phyloP scores from a whole-genome alignment of 2,888 invertebrate species.

The Crossocerus cetratus region DNA sequence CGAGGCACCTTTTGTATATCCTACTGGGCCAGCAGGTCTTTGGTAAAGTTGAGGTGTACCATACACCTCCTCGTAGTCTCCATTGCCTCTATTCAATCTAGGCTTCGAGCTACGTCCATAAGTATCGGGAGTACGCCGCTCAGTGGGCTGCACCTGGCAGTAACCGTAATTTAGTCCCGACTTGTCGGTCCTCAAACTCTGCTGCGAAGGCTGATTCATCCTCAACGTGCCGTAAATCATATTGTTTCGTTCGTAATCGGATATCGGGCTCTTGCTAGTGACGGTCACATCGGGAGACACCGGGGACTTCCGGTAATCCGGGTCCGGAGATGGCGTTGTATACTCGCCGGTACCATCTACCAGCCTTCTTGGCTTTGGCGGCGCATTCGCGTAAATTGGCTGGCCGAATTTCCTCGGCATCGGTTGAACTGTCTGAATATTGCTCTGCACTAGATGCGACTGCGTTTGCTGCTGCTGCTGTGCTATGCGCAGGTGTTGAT shows the following conservation, averaged over 20 bases:
- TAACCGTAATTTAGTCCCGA: constrained; percentile 74
- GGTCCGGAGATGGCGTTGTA: constrained; percentile 82
- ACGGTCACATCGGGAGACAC: constrained; percentile 65
- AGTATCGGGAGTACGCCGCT: constrained; percentile 89
- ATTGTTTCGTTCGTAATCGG: constrained; percentile 69
- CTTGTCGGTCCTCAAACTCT: constrained; percentile 69
- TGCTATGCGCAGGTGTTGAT: constrained; percentile 41
- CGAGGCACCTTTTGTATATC: constrained; percentile 55
- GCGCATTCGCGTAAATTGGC: constrained; percentile 93
- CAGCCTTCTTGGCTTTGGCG: constrained; percentile 90
- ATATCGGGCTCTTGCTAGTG: constrained; percentile 65
- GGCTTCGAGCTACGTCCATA: constrained; percentile 81
- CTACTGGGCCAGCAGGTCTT: constrained; percentile 68
- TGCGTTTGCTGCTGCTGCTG: constrained; percentile 44
- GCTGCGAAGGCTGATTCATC: constrained; percentile 60
- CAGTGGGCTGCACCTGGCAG: constrained; percentile 74
- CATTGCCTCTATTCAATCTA: constrained; percentile 75
- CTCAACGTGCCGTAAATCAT: constrained; percentile 57
- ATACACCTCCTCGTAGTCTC: constrained; percentile 90
- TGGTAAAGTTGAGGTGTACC: constrained; percentile 71
- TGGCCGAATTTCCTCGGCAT: constrained; percentile 78
- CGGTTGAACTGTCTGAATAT: constrained; percentile 67
- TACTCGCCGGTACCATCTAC: constrained; percentile 83
- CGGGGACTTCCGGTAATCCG: constrained; percentile 66
- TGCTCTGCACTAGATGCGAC: constrained; percentile 40